Conservation (phyloP, 2,888 invertebrate species). For the Penaeus monodon region DNA sequence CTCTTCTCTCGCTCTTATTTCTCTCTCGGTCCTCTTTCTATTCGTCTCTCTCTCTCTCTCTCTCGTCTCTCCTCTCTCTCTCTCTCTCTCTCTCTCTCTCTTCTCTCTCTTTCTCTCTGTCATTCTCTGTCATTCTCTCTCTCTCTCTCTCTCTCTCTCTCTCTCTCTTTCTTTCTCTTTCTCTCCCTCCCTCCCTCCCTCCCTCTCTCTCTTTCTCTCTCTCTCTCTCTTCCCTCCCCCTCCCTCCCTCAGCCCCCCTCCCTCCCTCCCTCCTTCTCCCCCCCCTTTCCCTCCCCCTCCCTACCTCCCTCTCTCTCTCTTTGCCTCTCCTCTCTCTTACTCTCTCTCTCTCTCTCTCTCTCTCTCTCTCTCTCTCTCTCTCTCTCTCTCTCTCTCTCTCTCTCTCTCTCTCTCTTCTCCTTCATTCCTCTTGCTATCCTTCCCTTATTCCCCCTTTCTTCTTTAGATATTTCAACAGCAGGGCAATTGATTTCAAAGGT, state of each 20-base stretch:
- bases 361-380: not conserved
- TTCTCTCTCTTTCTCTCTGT: not conserved
- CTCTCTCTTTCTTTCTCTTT: not conserved
- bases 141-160: not conserved
- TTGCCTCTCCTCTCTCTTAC: not conserved
- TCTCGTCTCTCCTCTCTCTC: not conserved
- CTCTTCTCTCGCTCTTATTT: no score
- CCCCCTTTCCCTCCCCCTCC: not conserved
- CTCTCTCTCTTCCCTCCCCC: not conserved
- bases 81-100: not conserved
- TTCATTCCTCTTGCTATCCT: not conserved
- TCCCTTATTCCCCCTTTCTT: not conserved
- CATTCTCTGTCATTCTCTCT: not conserved
- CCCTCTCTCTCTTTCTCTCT: not conserved
- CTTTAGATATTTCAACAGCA: no score
- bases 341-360: not conserved
- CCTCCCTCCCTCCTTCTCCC: not conserved
- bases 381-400: not conserved
- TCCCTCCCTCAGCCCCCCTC: no score
- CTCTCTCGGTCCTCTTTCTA: accelerated
- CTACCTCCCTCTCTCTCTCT: not conserved
- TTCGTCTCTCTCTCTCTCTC: no score
- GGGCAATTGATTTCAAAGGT: no score
- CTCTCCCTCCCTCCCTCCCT: not conserved
- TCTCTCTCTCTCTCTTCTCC: no score